Evolutionary conservation across 2,113 vertebrate species (phyloP).

Genomic region (Tyto alba): DNA sequence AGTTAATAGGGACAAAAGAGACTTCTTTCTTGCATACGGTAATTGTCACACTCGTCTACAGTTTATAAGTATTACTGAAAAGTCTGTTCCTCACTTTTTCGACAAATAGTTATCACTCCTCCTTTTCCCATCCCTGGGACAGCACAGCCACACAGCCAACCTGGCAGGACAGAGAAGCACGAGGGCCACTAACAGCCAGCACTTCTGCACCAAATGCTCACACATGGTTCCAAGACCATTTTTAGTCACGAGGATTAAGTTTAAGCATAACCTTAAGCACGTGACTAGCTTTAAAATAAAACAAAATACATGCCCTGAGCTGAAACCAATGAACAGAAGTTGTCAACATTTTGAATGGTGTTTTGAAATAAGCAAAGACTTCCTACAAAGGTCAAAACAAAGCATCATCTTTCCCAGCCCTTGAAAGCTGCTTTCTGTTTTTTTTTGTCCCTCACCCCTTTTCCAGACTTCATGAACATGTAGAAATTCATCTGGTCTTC

Average conservation of each 20-base stretch:
- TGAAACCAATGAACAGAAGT: neutral
- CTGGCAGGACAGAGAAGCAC: neutral
- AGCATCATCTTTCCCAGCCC: neutral
- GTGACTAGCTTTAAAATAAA: neutral
- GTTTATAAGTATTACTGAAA: neutral
- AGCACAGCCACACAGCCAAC: neutral
- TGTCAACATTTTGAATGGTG: neutral
- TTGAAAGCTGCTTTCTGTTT: neutral
- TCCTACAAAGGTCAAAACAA: neutral
- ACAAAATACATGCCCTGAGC: neutral
- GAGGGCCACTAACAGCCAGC: neutral
- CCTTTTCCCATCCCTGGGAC: neutral
- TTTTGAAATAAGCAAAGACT: neutral
- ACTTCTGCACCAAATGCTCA: neutral
- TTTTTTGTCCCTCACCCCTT: neutral
- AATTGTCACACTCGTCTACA: neutral
- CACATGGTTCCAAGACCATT: neutral
- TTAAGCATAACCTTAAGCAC: neutral
- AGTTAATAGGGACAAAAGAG: neutral
- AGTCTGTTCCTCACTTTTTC: neutral
- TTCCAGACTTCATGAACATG: neutral
- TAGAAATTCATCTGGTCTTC: neutral
- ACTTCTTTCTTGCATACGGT: neutral
- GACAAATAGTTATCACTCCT: neutral
- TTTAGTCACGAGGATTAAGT: neutral